Conservation (phyloP, 2,888 invertebrate species). For the Protodeltote pygarga region DNA sequence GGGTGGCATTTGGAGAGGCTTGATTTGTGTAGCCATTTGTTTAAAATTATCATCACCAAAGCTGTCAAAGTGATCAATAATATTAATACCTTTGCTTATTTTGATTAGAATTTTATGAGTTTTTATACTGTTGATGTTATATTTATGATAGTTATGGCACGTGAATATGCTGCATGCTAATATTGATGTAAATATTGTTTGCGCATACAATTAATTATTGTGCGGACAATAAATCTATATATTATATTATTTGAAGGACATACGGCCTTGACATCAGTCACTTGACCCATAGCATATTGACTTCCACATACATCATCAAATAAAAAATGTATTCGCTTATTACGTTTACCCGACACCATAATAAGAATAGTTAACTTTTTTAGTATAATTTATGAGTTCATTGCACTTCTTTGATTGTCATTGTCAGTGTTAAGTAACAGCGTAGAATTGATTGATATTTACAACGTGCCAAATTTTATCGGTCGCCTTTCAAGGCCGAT, state of each 20-base stretch:
- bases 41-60: conserved; percentile 44
- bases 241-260: too few relatives aligned
- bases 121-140: conserved; percentile 13
- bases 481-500: conserved; percentile 51
- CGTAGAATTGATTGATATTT: conserved; percentile 64
- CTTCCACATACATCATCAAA: too few relatives aligned
- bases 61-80: conserved; percentile 29
- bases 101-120: conserved; percentile 26
- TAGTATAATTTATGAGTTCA: conserved; percentile 48
- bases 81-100: conserved; percentile 27
- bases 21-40: conserved; percentile 51
- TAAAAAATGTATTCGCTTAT: conserved; percentile 24
- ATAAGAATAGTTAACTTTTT: conserved; percentile 38
- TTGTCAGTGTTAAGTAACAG: conserved; percentile 58
- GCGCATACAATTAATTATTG: too few relatives aligned
- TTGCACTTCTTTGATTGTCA: conserved; percentile 62
- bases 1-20: conserved; percentile 50
- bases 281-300: not conserved
- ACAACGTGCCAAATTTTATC: conserved; percentile 62
- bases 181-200: too few relatives aligned
- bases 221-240: too few relatives aligned
- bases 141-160: conserved; percentile 7
- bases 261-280: not conserved
- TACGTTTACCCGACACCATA: conserved; percentile 29
- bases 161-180: not conserved